Evolutionary conservation across 1,140 invertebrate genomes (phyloP), one percentile per base, ranked within the genome.

Genomic region (Polypedilum vanderplanki): DNA sequence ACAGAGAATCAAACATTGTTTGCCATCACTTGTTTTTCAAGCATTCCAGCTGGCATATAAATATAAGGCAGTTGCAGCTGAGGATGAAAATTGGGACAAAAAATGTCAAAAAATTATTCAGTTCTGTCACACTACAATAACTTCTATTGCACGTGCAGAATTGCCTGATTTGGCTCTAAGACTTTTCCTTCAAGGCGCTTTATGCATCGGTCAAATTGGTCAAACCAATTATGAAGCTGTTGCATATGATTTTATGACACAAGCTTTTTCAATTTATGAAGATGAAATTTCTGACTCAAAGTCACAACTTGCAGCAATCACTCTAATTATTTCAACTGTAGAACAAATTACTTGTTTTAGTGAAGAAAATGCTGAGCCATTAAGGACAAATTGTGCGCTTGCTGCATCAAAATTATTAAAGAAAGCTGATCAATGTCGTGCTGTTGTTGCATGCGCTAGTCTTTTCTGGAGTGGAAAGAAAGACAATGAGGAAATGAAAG

Each of bases 241-340:
- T 0, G 96, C 97, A 0, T 99, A 99, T 84, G 98, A 99, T 83
- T 99, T 98, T 80, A 91, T 99, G 80, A 98, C 97, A 24, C 97
- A 98, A 87, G 96, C 96, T 0, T 98, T 99, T 83, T 96, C 96
- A 0, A 85, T 99, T 74, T 99, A 99, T 79, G 98, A 99, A 83
- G 98, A 99, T 82, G 98, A 99, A 84, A 98, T 99, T 78, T 95
- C 94, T 7, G 98, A 99, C 80, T 97, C 95, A 73, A 98, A 98
- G 82, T 94, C 96, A 40, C 97, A 99, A 82, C 84, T 99, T 73
- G 93, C 96, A 1, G 96, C 96, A 17, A 96, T 99, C 73, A 96
- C 95, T 0, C 85, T 99, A 1, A 96, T 99, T 41, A 96, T 98
- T 76, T 95, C 93, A 57, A 98, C 97, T 0, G 91, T 99, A 76